Evolutionary conservation across 1,140 invertebrate species (phyloP), one percentile per base, ranked within the genome.

Genomic region (Tribolium madens): DNA sequence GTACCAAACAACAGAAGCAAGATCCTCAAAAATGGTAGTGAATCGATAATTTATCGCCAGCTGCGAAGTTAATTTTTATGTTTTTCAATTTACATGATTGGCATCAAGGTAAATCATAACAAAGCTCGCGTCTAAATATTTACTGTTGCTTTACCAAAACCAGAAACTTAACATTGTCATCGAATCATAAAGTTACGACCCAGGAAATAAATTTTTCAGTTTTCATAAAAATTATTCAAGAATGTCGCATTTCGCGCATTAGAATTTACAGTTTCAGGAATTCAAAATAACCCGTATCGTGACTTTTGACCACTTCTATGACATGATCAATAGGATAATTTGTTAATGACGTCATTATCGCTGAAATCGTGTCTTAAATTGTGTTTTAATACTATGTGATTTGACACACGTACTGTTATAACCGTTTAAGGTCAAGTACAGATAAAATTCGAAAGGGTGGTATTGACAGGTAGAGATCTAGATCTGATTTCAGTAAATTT

Each of bases 281-380:
- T 42, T 42, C n/a, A 7, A n/a, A 36, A 36, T 10, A 53, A 7
- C n/a, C n/a, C n/a, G n/a, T n/a, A n/a, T n/a, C 26, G 18, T 64
- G 57, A 13, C 33, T 36, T 36, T 36, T 36, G 33, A 2, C 33
- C 26, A 64, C 31, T 64, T 64, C 6, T 21, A 15, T 21, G 4
- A 33, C n/a, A 64, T 64, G 57, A 42, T 42, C 7, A 64, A 64
- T 64, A n/a, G 57, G 21, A 64, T 64, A 64, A 64, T 64, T 64
- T 33, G 57, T 14, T 64, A 64, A 64, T 64, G 57, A 64, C 57
- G 57, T 64, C 57, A 33, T 64, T 42, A 42, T 33, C 18, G 53
- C 3, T 60, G n/a, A 10, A 60, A 31, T 60, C 53, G 53, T 60
- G 53, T 18, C 21, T 60, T 18, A n/a, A 15, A 57, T 57, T n/a